A percentile compares a stretch with the other conserved stretches of the same genome.
These are phyloP conservation scores for Drosophila simulans DNA, from an alignment of 1,140 invertebrate genomes.

Conservation along the genomic window DNA sequence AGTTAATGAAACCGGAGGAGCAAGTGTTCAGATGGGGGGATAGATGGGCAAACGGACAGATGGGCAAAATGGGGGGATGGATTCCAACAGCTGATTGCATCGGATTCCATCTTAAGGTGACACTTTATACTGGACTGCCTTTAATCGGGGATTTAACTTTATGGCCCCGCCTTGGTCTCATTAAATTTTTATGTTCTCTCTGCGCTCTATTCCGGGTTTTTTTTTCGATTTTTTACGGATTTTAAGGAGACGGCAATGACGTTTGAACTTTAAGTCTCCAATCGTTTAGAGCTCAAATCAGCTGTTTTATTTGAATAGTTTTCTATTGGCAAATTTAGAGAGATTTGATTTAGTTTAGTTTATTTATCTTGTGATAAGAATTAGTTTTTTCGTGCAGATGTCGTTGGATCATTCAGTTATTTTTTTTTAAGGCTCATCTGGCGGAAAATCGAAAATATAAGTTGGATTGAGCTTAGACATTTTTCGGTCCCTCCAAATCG, in stretches of 20 bases:
- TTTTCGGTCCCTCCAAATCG: conserved; percentile 16
- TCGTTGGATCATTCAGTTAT: not conserved
- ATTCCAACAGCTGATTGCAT: conserved; percentile 60
- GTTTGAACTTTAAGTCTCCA: not conserved
- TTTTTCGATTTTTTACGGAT: not conserved
- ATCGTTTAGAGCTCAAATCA: not conserved
- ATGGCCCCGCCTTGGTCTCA: conserved; percentile 13
- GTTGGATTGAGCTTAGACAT: conserved; percentile 8
- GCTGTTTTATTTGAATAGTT: not conserved
- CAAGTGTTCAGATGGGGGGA: not conserved
- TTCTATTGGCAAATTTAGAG: not conserved
- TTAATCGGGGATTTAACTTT: conserved; percentile 25
- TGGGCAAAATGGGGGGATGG: not conserved
- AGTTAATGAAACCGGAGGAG: conserved; percentile 46
- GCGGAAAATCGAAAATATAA: not conserved
- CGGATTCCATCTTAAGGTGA: conserved; percentile 24
- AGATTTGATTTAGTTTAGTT: too few relatives aligned
- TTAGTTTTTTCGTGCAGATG: not conserved
- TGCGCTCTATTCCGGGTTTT: conserved; percentile 3
- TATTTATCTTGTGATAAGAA: too few relatives aligned
- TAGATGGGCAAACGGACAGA: not conserved
- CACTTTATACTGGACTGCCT: conserved; percentile 12
- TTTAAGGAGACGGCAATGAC: not conserved
- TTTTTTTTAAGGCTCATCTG: too few relatives aligned
- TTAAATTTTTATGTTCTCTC: conserved; percentile 13